Evolutionary conservation across 2,797 vertebrate genomes (phyloP).

Genomic region (Notolepis coatsorum): DNA sequence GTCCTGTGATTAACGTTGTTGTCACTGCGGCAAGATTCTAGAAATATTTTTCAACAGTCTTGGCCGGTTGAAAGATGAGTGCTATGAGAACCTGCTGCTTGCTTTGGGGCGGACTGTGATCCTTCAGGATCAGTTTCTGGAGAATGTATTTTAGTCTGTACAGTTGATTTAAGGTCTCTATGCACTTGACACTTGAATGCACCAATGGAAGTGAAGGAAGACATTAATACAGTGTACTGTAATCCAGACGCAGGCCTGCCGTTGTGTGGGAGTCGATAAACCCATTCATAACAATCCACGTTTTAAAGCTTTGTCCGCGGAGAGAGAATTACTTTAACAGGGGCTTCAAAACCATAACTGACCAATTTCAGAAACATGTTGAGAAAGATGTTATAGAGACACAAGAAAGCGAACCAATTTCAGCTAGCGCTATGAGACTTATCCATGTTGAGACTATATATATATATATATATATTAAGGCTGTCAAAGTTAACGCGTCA

Average conservation of each 20-base stretch:
- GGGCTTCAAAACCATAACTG: not conserved
- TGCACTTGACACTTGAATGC: slow-evolving; percentile 57
- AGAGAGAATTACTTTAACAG: not conserved
- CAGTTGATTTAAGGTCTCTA: slow-evolving; percentile 55
- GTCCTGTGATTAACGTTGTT: slow-evolving; percentile 53
- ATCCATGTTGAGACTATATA: not conserved
- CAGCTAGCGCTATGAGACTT: not conserved
- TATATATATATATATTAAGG: too few species aligned
- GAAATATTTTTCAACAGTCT: slow-evolving; percentile 23
- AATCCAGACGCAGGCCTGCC: slow-evolving; percentile 52
- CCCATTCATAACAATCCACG: slow-evolving; percentile 2
- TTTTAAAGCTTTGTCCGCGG: not conserved
- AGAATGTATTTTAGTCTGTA: slow-evolving; percentile 58
- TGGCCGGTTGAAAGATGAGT: slow-evolving; percentile 43
- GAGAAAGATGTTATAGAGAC: not conserved
- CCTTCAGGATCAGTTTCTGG: slow-evolving; percentile 59
- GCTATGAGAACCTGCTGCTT: slow-evolving; percentile 57
- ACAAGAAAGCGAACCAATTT: not conserved
- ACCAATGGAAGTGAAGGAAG: slow-evolving; percentile 40
- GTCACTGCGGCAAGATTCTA: slow-evolving; percentile 32
- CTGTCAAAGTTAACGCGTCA: too few species aligned
- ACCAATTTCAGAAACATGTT: not conserved
- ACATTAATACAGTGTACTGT: slow-evolving; percentile 27
- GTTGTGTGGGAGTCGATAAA: slow-evolving; percentile 22
- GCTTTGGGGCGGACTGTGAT: slow-evolving; percentile 56